A percentile compares a stretch with the other conserved stretches of the same genome.
Conservation (phyloP, 1,140 invertebrate species). For the Hesperophylax magnus region DNA sequence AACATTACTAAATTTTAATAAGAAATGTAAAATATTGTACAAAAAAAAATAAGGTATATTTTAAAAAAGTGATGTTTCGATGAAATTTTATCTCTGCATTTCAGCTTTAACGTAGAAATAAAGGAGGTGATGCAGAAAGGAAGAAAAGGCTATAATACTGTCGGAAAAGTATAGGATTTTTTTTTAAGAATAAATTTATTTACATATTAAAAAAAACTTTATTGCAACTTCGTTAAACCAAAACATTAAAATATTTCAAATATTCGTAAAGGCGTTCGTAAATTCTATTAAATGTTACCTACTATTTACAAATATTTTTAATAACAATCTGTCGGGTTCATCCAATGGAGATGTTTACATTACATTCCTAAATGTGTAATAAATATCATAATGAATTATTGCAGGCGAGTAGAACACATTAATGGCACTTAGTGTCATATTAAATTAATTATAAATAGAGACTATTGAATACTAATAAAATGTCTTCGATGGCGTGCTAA, state of each 20-base stretch:
- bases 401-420: constrained; percentile 29
- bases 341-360: constrained; percentile 1
- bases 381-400: constrained; percentile 33
- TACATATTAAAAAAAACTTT: background rate
- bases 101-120: too few relatives aligned
- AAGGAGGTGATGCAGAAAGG: too few relatives aligned
- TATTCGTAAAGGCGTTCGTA: background rate
- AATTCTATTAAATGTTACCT: background rate
- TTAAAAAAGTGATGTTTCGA: too few relatives aligned
- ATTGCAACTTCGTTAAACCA: background rate
- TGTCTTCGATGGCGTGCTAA: constrained; percentile 11
- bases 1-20: too few relatives aligned
- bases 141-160: too few relatives aligned
- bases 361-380: background rate
- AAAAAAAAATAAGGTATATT: too few relatives aligned
- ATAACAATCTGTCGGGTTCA: background rate
- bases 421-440: constrained; percentile 40
- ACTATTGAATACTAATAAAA: constrained; percentile 19
- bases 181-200: too few relatives aligned
- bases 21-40: too few relatives aligned
- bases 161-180: too few relatives aligned
- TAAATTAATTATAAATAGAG: constrained; percentile 12
- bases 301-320: background rate
- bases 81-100: too few relatives aligned
- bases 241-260: background rate